A percentile compares a stretch with the other conserved stretches of the same genome.
Evolutionary conservation across 2,797 vertebrate species (phyloP).

Genomic region (Diplodus puntazzo): DNA sequence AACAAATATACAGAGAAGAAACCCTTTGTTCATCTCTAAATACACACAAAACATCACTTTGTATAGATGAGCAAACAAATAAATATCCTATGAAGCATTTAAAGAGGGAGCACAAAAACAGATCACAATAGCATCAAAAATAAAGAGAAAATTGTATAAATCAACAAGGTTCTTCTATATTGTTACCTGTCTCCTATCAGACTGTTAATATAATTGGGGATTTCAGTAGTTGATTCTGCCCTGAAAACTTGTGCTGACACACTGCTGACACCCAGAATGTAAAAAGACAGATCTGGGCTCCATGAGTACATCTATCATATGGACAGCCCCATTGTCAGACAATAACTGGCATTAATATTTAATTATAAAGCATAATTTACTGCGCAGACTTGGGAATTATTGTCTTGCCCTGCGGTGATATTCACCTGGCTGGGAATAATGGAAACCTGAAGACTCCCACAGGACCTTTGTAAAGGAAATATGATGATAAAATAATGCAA

Average conservation of each 20-base stretch:
- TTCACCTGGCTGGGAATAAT: constrained; percentile 60
- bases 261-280: constrained; percentile 50
- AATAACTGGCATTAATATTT: constrained; percentile 76
- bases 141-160: neutral
- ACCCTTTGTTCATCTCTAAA: no score
- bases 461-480: constrained; percentile 23
- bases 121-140: neutral
- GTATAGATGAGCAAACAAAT: neutral
- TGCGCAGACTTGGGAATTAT: constrained; percentile 55
- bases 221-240: constrained; percentile 8
- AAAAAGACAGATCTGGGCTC: constrained; percentile 56
- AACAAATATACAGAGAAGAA: neutral
- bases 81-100: neutral
- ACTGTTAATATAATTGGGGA: constrained; percentile 27
- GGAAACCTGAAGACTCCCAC: constrained; percentile 44
- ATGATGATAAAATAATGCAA: constrained; percentile 6
- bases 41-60: no score
- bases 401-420: constrained; percentile 60
- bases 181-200: neutral
- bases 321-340: constrained; percentile 54
- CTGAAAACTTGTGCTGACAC: constrained; percentile 1
- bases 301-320: constrained; percentile 41
- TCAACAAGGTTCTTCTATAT: neutral
- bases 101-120: neutral
- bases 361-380: constrained; percentile 73